Evolutionary conservation across 2,113 vertebrate genomes (phyloP), one percentile per base, ranked within the genome.

Genomic region (Psittacara wagleri): DNA sequence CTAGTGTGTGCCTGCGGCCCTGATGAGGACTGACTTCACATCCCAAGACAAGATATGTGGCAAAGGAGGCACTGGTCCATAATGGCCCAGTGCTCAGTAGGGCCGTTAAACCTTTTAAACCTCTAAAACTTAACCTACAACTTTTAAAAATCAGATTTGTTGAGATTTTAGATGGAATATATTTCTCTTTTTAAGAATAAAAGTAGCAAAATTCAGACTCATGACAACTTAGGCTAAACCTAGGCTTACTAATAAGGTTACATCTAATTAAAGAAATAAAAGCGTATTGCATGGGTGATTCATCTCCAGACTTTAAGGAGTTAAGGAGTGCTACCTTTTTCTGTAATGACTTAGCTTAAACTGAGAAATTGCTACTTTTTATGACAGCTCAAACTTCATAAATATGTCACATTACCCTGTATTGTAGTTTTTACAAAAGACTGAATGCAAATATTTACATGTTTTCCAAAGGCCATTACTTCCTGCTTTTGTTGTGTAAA

Each of bases 361-460:
- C 7, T 31, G 25, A 96, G 37, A 77, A 88, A 86, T 11, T 74
- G 5, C 4, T 83, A 27, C 18, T 49, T 69, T 64, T 95, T 25
- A 31, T 39, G 33, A n/a, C 22, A 82, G 35, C 29, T 78, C 2
- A 4, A 48, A 72, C 39, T 75, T 81, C 28, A 67, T 82, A 91
- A 91, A 88, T 89, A 63, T 62, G 55, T 81, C 69, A 89, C 48
- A 64, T 95, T 86, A 78, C 4, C 3, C 28, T n/a, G 52, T 61
- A 88, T 39, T 89, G 48, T 72, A 55, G 14, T 37, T 95, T 74
- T 87, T 41, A 84, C 29, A 82, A 84, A 91, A 92, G 61, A 82
- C 35, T n/a, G 61, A 86, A 89, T 51, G 48, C 13, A 96, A 96
- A 94, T 85, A 95, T 95, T 94, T 92, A 62, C 25, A 29, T 80